These are phyloP conservation scores for Diadumene lineata DNA, from an alignment of 92 coral and sea anemone genomes.

Conservation along the genomic window DNA sequence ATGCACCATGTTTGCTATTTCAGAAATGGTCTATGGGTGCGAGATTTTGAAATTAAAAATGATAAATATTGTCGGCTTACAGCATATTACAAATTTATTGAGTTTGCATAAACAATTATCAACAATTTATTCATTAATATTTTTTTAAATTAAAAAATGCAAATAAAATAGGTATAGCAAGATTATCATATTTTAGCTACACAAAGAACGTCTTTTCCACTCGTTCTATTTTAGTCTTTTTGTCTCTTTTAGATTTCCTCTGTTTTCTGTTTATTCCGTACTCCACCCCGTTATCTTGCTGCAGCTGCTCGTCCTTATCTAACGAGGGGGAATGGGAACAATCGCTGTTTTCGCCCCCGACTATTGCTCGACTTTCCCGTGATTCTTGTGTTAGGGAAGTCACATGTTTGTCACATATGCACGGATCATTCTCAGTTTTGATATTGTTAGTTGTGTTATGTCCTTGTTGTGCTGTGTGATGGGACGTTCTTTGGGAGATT, in stretches of 20 bases:
- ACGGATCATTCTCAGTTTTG: slow-evolving; percentile 4
- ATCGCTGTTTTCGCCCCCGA: slow-evolving; percentile 26
- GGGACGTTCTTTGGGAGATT: neutral
- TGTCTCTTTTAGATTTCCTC: slow-evolving; percentile 47
- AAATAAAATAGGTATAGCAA: too few species aligned
- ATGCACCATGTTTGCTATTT: too few species aligned
- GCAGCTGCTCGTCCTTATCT: neutral
- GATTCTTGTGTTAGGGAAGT: too few species aligned
- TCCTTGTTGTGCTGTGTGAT: neutral
- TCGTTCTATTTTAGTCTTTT: slow-evolving; percentile 42
- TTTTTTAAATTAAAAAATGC: too few species aligned
- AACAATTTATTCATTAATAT: too few species aligned
- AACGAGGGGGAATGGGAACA: slow-evolving; percentile 19
- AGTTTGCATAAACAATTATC: too few species aligned
- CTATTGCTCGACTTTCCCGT: slow-evolving; percentile 13
- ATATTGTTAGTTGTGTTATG: neutral
- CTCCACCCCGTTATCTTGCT: slow-evolving; percentile 8
- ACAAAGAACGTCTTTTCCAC: slow-evolving; percentile 77
- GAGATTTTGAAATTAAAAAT: too few species aligned
- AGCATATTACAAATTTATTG: too few species aligned
- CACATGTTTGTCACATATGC: neutral
- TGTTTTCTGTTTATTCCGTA: slow-evolving; percentile 18
- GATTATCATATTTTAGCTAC: neutral
- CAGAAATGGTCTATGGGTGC: too few species aligned
- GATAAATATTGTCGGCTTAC: too few species aligned